Evolutionary conservation across 1,140 invertebrate species (phyloP).

Genomic region (Anoplophora glabripennis): DNA sequence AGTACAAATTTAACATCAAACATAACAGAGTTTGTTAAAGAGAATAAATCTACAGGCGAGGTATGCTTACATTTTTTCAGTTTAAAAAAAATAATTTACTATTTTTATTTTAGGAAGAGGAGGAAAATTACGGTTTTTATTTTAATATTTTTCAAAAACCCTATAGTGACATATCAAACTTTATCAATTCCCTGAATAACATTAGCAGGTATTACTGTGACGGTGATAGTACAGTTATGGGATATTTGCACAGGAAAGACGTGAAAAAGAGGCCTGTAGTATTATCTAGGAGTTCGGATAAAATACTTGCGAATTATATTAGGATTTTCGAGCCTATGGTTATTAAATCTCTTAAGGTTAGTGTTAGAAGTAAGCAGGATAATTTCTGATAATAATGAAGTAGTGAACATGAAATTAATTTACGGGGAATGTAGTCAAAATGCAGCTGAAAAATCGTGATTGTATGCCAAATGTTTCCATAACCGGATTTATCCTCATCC

Average conservation of each 20-base stretch:
- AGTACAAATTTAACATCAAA: constrained; percentile 73
- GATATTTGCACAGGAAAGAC: constrained; percentile 50
- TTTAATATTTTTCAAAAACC: constrained; percentile 42
- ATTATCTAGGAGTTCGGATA: constrained; percentile 54
- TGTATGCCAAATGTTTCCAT: no score
- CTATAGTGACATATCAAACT: constrained; percentile 36
- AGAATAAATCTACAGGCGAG: constrained; percentile 13
- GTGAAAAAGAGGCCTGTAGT: constrained; percentile 50
- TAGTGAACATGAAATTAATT: no score
- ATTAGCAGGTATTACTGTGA: constrained; percentile 40
- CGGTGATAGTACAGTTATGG: constrained; percentile 43
- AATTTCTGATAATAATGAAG: no score
- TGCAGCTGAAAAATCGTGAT: no score
- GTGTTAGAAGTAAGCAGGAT: no score
- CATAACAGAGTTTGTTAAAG: constrained; percentile 23
- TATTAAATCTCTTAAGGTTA: constrained; percentile 75
- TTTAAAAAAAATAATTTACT: background rate
- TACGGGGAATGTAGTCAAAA: no score
- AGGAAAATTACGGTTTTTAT: constrained; percentile 38
- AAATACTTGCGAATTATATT: constrained; percentile 76
- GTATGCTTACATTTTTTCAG: constrained; percentile 13
- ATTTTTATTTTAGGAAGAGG: constrained; percentile 11
- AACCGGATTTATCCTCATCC: no score
- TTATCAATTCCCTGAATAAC: constrained; percentile 38
- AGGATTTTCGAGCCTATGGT: constrained; percentile 87